A percentile compares a stretch with the other conserved stretches of the same genome.
phyloP scores from a whole-genome alignment of 2,113 vertebrate species.

The Romanogobio albipinnatus region DNA sequence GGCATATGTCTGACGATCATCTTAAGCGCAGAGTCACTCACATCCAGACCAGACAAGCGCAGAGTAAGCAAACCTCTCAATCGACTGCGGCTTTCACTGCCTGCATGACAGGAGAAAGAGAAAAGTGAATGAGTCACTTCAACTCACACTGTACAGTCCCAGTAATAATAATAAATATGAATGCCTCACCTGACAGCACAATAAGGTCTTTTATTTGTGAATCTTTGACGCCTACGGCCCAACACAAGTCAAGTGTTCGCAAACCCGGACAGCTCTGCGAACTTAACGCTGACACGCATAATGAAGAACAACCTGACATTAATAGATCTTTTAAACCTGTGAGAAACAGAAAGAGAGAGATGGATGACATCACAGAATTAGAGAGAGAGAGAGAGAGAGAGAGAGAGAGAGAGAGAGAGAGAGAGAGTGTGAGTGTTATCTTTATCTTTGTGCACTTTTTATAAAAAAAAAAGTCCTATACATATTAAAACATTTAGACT shows the following conservation, averaged over 20 bases:
- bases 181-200: constrained; percentile 75
- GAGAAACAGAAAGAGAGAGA: constrained; percentile 15
- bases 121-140: background rate
- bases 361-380: too few species aligned
- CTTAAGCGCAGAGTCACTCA: constrained; percentile 88
- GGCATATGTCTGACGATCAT: constrained; percentile 95
- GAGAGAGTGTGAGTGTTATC: too few species aligned
- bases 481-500: background rate
- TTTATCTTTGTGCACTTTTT: background rate
- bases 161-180: background rate
- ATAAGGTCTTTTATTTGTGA: constrained; percentile 93
- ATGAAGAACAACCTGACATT: constrained; percentile 91
- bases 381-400: background rate
- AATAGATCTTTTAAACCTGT: constrained; percentile 93
- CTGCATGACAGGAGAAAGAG: constrained; percentile 62
- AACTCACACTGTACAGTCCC: background rate
- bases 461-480: background rate
- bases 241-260: constrained; percentile 93
- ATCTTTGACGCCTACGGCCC: constrained; percentile 93
- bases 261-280: constrained; percentile 90
- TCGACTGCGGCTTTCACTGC: constrained; percentile 91
- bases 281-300: constrained; percentile 88
- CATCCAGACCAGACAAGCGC: constrained; percentile 90
- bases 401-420: background rate
- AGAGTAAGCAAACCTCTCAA: constrained; percentile 91